Evolutionary conservation across 2,113 vertebrate species (phyloP).

Genomic region (Notiomystis cincta): DNA sequence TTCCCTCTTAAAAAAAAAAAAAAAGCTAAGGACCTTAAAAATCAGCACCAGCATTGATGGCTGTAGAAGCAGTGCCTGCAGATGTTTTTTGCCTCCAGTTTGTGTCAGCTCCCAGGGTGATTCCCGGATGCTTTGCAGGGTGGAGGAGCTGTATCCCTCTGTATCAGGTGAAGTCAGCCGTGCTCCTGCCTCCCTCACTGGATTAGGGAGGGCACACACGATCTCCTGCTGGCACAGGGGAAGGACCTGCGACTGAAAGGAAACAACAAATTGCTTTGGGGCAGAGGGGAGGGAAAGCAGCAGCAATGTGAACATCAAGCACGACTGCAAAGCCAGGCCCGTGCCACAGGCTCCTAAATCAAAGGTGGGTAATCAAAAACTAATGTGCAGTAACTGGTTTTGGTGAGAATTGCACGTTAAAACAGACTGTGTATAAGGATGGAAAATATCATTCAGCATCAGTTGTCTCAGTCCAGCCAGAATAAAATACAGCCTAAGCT

Average conservation of each 20-base stretch:
- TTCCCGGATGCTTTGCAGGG: not conserved
- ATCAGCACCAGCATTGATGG: not conserved
- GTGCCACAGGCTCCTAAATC: not conserved
- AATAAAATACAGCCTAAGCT: not conserved
- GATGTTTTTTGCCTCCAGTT: not conserved
- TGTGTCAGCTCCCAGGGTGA: not conserved
- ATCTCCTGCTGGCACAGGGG: not conserved
- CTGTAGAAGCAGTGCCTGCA: not conserved
- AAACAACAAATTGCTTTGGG: not conserved
- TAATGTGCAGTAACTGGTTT: not conserved
- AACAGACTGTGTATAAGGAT: not conserved
- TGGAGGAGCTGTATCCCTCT: not conserved
- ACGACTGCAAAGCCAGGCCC: not conserved
- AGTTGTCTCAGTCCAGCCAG: not conserved
- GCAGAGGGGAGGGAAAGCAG: not conserved
- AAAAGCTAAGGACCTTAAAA: not conserved
- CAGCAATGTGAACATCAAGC: not conserved
- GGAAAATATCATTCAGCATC: not conserved
- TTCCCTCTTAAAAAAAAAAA: not conserved
- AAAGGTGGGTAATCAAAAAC: not conserved
- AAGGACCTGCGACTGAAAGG: not conserved
- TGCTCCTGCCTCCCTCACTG: no score
- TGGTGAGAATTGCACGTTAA: not conserved
- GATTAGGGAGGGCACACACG: not conserved
- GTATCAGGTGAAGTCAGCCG: not conserved